phyloP scores from a whole-genome alignment of 2,888 invertebrate genomes.

The Parasteatoda lunata region DNA sequence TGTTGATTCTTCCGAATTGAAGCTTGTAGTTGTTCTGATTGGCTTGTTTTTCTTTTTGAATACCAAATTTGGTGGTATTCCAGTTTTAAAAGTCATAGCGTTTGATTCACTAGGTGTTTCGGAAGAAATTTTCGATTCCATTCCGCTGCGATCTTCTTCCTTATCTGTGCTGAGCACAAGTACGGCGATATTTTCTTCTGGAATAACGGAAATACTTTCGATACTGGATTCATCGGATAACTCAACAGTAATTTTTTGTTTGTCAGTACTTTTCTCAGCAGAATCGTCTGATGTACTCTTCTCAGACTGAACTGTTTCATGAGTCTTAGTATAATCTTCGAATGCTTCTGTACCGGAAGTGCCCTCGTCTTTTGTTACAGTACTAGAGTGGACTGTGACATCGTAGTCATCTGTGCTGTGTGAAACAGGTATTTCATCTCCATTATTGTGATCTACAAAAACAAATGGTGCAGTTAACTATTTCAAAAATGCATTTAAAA shows the following conservation, averaged over 20 bases:
- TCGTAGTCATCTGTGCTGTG: constrained; percentile 64
- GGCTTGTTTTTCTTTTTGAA: constrained; percentile 24
- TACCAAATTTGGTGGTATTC: neutral
- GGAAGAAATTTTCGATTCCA: neutral
- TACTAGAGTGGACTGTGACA: constrained; percentile 44
- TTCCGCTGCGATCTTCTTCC: neutral
- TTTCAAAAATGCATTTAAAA: neutral
- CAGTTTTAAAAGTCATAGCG: neutral
- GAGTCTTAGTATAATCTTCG: neutral
- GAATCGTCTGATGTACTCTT: constrained; percentile 9
- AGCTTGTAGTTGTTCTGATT: constrained; percentile 11
- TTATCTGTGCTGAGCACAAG: constrained; percentile 54
- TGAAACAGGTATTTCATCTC: constrained; percentile 41
- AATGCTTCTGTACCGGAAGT: constrained; percentile 18
- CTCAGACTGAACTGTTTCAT: neutral
- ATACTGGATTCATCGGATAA: constrained; percentile 37
- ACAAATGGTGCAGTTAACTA: neutral
- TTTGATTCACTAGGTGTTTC: neutral
- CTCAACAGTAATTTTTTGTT: constrained; percentile 59
- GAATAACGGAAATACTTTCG: constrained; percentile 60
- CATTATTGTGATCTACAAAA: constrained; percentile 42
- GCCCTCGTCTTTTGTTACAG: constrained; percentile 4
- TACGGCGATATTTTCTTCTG: constrained; percentile 62
- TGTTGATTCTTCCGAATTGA: neutral
- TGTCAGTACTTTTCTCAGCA: constrained; percentile 15